These are phyloP conservation scores for Drosophila borealis DNA, from an alignment of 2,888 invertebrate genomes.

Conservation along the genomic window DNA sequence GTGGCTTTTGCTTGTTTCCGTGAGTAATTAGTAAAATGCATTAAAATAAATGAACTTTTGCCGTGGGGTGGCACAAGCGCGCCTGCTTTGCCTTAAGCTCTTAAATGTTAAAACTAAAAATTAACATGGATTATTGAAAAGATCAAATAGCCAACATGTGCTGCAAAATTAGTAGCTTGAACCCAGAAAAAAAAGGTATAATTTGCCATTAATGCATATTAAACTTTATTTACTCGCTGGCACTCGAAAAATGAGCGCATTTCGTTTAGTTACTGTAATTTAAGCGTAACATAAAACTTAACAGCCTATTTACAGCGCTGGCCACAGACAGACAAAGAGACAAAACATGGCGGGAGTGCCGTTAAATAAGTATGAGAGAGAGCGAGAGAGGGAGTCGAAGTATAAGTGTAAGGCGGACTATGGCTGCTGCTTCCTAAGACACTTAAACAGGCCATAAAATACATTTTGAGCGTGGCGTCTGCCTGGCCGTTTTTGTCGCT, in stretches of 20 bases:
- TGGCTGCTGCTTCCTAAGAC: constrained; percentile 48
- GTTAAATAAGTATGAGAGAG: constrained; percentile 1
- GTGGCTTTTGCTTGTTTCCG: constrained; percentile 41
- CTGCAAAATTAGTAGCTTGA: not conserved
- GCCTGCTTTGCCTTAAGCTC: not conserved
- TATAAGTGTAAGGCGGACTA: constrained; percentile 36
- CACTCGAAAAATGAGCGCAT: constrained; percentile 22
- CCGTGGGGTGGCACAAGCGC: not conserved
- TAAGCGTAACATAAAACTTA: constrained; percentile 49
- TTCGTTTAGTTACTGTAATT: constrained; percentile 51
- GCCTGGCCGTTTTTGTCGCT: constrained; percentile 28
- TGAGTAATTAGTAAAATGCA: constrained; percentile 74
- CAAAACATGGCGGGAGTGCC: constrained; percentile 30
- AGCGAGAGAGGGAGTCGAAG: not conserved
- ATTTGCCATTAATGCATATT: constrained; percentile 33
- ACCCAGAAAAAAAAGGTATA: not conserved
- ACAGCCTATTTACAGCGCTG: constrained; percentile 40
- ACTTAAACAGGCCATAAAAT: constrained; percentile 76
- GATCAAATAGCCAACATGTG: constrained; percentile 7
- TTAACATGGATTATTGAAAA: constrained; percentile 27
- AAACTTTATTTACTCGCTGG: constrained; percentile 20
- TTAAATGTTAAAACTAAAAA: constrained; percentile 30
- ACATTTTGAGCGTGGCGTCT: constrained; percentile 63
- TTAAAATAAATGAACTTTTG: constrained; percentile 68
- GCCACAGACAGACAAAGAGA: constrained; percentile 30